A percentile compares a stretch with the other conserved stretches of the same genome.
phyloP scores from a whole-genome alignment of 2,797 vertebrate genomes.

The Gorsachius magnificus region DNA sequence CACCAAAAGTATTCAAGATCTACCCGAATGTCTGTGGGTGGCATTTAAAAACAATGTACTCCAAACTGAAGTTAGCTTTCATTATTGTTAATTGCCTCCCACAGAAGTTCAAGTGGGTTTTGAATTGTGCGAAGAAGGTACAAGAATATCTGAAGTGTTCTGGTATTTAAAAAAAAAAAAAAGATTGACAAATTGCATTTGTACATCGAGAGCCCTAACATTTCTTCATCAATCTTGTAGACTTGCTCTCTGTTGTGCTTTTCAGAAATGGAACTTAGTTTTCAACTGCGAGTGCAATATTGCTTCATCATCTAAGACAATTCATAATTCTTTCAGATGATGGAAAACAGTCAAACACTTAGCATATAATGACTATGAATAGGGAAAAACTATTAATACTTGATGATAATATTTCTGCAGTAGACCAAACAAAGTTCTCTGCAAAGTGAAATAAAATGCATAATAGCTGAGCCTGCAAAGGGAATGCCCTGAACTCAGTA shows the following conservation, averaged over 20 bases:
- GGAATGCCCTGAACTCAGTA: neutral
- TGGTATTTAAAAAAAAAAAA: neutral
- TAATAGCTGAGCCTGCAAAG: neutral
- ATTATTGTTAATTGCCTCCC: neutral
- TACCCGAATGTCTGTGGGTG: neutral
- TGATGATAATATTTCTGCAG: slow-evolving; percentile 21
- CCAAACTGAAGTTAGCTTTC: neutral
- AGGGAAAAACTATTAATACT: slow-evolving; percentile 24
- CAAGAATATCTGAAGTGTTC: neutral
- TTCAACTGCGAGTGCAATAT: neutral
- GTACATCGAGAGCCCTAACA: neutral
- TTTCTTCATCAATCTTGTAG: neutral
- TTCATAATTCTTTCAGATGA: neutral
- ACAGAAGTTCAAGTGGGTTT: neutral
- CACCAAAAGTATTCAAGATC: neutral
- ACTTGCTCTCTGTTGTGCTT: neutral
- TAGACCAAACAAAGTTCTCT: neutral
- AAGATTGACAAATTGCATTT: neutral
- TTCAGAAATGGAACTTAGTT: neutral
- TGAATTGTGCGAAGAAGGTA: neutral
- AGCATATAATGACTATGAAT: neutral
- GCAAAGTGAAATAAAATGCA: neutral
- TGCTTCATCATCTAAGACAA: neutral
- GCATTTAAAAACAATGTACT: neutral
- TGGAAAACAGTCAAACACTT: slow-evolving; percentile 19